These are phyloP conservation scores for Lycopodina hypogea DNA, from an alignment of 37 sponge, comb jelly and placozoan species.

Conservation along the genomic window DNA sequence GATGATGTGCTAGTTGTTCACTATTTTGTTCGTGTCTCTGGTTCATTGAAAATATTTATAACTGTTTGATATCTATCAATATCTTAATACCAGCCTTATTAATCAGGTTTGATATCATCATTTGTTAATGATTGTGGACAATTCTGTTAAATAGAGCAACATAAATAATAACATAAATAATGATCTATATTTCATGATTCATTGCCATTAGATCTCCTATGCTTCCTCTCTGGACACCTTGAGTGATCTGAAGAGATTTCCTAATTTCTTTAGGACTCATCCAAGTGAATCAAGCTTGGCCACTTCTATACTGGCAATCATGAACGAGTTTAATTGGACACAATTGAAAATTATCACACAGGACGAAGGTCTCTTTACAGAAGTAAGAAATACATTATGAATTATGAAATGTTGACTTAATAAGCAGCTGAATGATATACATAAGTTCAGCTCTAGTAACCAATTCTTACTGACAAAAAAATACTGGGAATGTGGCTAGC, in stretches of 20 bases:
- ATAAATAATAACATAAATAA: no score
- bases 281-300: slow-evolving; percentile 41
- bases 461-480: no score
- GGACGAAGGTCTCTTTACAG: slow-evolving; percentile 28
- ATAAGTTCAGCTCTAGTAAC: neutral
- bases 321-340: slow-evolving; percentile 52
- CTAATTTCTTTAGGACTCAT: slow-evolving; percentile 43
- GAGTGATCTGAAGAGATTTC: slow-evolving; percentile 9
- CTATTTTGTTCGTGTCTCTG: no score
- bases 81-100: no score
- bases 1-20: no score
- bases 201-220: slow-evolving; percentile 34
- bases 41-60: no score
- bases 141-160: no score
- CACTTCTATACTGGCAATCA: slow-evolving; percentile 11
- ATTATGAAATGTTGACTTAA: neutral
- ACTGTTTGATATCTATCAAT: no score
- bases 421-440: neutral
- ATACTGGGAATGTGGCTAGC: no score
- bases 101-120: no score
- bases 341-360: slow-evolving; percentile 67
- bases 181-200: no score
- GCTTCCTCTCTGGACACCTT: slow-evolving; percentile 11
- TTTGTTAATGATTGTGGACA: no score
- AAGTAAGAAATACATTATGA: slow-evolving; percentile 53